These are phyloP conservation scores for Babyrousa celebensis DNA, from an alignment of 2,797 vertebrate species.

Conservation along the genomic window DNA sequence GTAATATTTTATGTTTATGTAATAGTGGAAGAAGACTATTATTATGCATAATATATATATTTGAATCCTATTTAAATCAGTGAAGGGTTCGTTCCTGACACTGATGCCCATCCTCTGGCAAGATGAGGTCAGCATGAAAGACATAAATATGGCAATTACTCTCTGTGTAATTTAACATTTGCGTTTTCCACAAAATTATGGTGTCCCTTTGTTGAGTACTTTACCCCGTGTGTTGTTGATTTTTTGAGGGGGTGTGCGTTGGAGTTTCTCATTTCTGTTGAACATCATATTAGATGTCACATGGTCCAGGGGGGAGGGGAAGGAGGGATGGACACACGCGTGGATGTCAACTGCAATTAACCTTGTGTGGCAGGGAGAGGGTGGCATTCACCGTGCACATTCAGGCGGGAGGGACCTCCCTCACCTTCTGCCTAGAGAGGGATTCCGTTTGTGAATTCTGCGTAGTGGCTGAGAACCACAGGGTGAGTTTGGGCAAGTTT, in stretches of 20 bases:
- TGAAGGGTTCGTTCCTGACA: conserved; percentile 59
- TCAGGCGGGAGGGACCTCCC: background rate
- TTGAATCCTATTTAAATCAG: conserved; percentile 72
- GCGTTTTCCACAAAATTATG: conserved; percentile 66
- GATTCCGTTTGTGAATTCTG: background rate
- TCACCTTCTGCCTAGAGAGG: background rate
- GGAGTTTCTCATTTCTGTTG: conserved; percentile 2
- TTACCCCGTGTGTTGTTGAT: background rate
- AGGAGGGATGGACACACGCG: background rate
- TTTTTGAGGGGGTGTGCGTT: background rate
- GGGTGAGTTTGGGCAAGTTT: background rate
- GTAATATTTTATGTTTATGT: conserved; percentile 79
- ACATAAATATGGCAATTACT: conserved; percentile 61
- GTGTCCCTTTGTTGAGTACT: conserved; percentile 60
- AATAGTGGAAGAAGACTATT: conserved; percentile 68
- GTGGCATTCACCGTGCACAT: fast-evolving
- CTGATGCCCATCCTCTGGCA: conserved; percentile 48
- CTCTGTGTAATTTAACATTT: conserved; percentile 38
- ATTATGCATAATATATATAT: conserved; percentile 75
- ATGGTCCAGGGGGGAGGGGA: background rate
- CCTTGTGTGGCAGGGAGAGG: background rate
- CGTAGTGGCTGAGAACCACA: background rate
- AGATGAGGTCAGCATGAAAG: conserved; percentile 77
- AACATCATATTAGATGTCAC: background rate
- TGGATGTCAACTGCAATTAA: fast-evolving